Percentiles rank a stretch among this genome's conserved stretches.
Conservation (phyloP, 2,113 vertebrate genomes). For the Aegithalos caudatus region DNA sequence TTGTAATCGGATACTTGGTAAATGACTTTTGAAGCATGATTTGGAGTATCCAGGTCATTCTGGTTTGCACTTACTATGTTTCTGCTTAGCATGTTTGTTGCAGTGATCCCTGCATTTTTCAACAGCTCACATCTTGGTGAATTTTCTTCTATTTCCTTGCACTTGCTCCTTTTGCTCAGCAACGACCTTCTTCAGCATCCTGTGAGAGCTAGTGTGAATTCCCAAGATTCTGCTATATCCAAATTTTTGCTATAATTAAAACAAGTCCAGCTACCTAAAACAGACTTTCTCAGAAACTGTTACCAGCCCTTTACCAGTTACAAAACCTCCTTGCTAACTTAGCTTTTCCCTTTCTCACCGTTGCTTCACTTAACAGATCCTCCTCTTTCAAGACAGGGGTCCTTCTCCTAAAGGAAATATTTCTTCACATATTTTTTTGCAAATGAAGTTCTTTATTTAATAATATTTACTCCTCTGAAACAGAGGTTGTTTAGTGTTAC, state of each 20-base stretch:
- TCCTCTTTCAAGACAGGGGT: background rate
- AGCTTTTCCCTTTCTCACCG: background rate
- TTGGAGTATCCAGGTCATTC: background rate
- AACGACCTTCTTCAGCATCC: background rate
- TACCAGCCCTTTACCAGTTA: background rate
- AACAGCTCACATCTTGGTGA: background rate
- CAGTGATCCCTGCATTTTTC: background rate
- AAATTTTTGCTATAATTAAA: background rate
- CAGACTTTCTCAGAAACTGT: background rate
- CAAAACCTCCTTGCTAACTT: background rate
- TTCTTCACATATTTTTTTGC: background rate
- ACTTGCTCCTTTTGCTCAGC: background rate
- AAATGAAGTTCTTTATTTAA: background rate
- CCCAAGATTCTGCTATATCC: background rate
- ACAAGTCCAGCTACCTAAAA: background rate
- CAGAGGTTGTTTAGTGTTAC: background rate
- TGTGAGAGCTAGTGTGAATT: accelerated
- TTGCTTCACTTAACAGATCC: background rate
- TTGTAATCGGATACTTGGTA: background rate
- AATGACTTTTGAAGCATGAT: background rate
- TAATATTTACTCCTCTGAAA: conserved; percentile 2
- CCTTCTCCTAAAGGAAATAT: background rate
- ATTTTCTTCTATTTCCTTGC: background rate
- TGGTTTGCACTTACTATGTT: background rate
- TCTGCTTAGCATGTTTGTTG: background rate